Evolutionary conservation across 2,113 vertebrate species (phyloP), one percentile per base, ranked within the genome.

Genomic region (Coryphaenoides rupestris): DNA sequence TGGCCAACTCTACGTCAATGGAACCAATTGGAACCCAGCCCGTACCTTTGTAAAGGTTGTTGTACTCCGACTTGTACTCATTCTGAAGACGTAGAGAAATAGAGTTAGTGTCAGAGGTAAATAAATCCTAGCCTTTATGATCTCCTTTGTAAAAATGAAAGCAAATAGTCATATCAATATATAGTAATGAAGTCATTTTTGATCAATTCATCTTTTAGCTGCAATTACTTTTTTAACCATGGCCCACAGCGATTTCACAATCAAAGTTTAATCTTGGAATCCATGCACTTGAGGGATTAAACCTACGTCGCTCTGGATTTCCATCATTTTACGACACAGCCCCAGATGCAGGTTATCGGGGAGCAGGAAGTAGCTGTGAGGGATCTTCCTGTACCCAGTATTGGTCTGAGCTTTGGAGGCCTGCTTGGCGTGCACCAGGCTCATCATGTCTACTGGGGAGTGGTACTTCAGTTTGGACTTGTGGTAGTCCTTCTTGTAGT

Each of bases 401-500:
- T 84, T 85, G 3, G 94, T 96, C 75, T 91, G 91, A 15, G 81
- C 88, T 13, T 88, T 73, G 4, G 96, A 94, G 15, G 94, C 85
- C 2, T 93, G 87, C 62, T 95, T 98, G 58, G 96, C 95, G 0
- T 94, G 93, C 0, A 62, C 84, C n/a, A 96, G 74, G 64, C 94
- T 96, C 74, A 93, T 19, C 94, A 93, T 98, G 77, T 98, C 94
- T 49, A 93, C 87, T 13, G 96, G 94, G 0, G 91, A 62, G 62
- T 95, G 93, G 24, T 93, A 98, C 80, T 92, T 94, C 62, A 96
- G 93, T 82, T 98, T 98, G 60, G 74, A 62, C 66, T 94, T 93
- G 78, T 98, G 91, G 17, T 97, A 98, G 86, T 95, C 92, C 67
- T 96, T 94, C 86, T 89, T 97, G 76, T 98, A 98, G 88, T 96